Conservation (phyloP, 2,113 vertebrate genomes). For the Nannospalax galili region DNA sequence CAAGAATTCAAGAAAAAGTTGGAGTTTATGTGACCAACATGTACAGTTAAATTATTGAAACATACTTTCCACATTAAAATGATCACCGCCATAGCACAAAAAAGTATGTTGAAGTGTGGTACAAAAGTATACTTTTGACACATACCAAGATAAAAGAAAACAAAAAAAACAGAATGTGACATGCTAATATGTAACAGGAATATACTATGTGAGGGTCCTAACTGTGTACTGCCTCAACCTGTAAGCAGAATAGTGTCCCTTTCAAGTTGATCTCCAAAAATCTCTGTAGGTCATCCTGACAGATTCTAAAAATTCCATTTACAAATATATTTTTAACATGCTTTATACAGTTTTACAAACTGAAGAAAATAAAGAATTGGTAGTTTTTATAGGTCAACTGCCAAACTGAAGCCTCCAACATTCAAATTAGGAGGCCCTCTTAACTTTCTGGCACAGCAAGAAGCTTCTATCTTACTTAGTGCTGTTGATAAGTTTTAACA, state of each 20-base stretch:
- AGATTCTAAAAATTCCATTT: background rate
- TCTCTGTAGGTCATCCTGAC: background rate
- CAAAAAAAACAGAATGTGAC: background rate
- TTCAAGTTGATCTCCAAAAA: background rate
- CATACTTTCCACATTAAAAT: background rate
- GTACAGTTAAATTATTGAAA: background rate
- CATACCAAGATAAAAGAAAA: background rate
- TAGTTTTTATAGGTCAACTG: background rate
- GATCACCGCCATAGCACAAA: background rate
- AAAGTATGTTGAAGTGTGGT: background rate
- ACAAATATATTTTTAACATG: background rate
- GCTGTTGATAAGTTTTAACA: background rate
- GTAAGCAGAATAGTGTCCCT: background rate
- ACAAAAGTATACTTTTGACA: background rate
- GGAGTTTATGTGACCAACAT: background rate
- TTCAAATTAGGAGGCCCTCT: background rate
- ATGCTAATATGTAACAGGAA: background rate
- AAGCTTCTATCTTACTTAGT: background rate
- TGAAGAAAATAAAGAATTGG: background rate
- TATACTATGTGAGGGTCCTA: background rate
- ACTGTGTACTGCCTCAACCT: no score
- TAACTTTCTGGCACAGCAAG: background rate
- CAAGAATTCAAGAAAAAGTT: background rate
- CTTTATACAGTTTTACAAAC: background rate
- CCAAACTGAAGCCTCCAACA: background rate